These are phyloP conservation scores for Aspidiotus rigidus DNA, from an alignment of 2,888 invertebrate species.

Conservation along the genomic window DNA sequence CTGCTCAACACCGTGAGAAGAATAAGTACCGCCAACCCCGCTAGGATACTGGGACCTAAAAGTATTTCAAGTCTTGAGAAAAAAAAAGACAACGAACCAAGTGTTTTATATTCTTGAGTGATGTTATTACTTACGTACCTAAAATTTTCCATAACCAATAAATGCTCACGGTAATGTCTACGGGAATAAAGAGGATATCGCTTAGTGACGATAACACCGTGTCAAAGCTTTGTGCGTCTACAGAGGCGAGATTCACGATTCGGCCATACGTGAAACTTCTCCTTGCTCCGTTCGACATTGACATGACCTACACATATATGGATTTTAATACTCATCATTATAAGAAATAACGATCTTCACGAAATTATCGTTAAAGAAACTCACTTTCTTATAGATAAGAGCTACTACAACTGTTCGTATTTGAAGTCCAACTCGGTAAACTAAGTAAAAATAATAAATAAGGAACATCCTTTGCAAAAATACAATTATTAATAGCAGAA, in stretches of 20 bases:
- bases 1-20: constrained; percentile 50
- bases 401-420: constrained; percentile 49
- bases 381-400: constrained; percentile 48
- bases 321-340: background rate
- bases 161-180: constrained; percentile 49
- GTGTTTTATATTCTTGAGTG: no score
- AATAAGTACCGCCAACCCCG: constrained; percentile 49
- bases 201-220: constrained; percentile 45
- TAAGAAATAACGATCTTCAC: no score
- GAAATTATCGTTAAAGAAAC: no score
- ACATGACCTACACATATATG: constrained; percentile 41
- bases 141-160: constrained; percentile 46
- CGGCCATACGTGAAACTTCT: constrained; percentile 46
- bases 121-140: no score
- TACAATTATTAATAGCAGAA: constrained; percentile 47
- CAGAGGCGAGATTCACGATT: constrained; percentile 48
- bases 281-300: constrained; percentile 43
- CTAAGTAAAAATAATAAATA: constrained; percentile 50
- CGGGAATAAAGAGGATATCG: constrained; percentile 47
- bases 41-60: constrained; percentile 50
- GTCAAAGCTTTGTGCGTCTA: constrained; percentile 47
- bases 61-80: no score
- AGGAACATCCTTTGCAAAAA: constrained; percentile 48
- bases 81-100: no score
- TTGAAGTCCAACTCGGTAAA: constrained; percentile 50